These are phyloP conservation scores for Gavia stellata DNA, from an alignment of 2,113 vertebrate species.

Conservation along the genomic window DNA sequence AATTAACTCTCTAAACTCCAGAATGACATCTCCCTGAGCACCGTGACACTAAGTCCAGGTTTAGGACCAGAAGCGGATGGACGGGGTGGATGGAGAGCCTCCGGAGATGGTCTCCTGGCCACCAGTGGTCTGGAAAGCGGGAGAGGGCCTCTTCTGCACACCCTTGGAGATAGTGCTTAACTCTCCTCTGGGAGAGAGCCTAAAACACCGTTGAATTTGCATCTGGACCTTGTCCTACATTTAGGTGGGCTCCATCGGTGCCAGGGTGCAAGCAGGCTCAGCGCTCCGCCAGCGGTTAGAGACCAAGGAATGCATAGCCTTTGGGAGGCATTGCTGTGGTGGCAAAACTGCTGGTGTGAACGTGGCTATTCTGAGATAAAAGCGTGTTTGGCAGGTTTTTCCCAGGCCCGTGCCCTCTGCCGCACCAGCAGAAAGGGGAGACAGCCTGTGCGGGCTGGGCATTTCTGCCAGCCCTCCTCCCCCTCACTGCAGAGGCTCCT, in stretches of 20 bases:
- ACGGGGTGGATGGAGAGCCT: background rate
- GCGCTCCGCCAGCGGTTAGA: rapidly evolving
- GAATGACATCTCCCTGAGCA: background rate
- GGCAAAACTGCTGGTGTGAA: background rate
- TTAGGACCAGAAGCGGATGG: background rate
- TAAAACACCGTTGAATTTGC: rapidly evolving
- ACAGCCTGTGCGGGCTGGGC: background rate
- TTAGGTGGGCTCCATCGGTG: background rate
- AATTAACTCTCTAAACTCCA: constrained; percentile 1
- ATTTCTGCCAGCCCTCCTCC: background rate
- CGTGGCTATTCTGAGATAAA: rapidly evolving
- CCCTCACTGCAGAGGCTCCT: background rate
- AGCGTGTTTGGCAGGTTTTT: rapidly evolving
- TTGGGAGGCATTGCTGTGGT: background rate
- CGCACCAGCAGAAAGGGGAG: background rate
- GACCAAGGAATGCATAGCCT: rapidly evolving
- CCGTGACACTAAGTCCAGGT: background rate
- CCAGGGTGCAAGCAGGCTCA: background rate
- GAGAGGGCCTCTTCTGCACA: background rate
- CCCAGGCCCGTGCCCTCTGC: background rate
- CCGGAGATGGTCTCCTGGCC: background rate
- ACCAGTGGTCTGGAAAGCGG: background rate
- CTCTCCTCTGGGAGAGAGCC: background rate
- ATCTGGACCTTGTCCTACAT: background rate
- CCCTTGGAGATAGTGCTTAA: background rate